Evolutionary conservation across 2,113 vertebrate genomes (phyloP), one percentile per base, ranked within the genome.

Genomic region (Setophaga coronata): DNA sequence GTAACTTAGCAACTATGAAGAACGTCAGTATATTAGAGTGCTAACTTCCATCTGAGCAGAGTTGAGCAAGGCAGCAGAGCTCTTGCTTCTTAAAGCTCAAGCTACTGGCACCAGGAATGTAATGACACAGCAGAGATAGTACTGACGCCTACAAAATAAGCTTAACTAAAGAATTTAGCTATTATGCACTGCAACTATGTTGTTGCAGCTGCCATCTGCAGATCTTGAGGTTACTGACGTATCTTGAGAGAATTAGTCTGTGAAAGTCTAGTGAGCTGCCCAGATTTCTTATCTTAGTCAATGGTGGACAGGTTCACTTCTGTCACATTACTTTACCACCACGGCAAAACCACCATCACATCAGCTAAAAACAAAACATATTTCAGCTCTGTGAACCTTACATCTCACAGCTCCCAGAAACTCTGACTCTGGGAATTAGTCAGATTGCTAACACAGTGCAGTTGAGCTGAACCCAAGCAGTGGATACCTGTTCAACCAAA

Each of bases 81-180:
- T 90, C 71, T 57, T 54, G 14, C 50, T 77, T 72, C 82, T 93
- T 76, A 79, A 87, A 85, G 43, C 57, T 58, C 71, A 23, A 54
- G 18, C 50, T 86, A 18, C 50, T 33, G 43, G 50, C 38, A 81
- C 50, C 42, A 90, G 90, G 85, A 97, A 96, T 83, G 94, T 24
- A 86, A 92, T 80, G 62, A 95, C 86, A 95, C 88, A 94, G 82
- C 90, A 86, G 92, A 88, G 74, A 93, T 18, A 56, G 25, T 65
- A 72, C 66, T 66, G 64, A 80, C 1, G 1, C 79, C 92, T 58
- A 50, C 71, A 94, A 81, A 96, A 86, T 33, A 66, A 93, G 33
- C 42, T 90, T 50, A 80, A 64, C n/a, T 45, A 21, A 84, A 77
- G 45, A 94, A 93, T 88, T 88, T 38, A 65, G 71, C 25, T 61